A percentile compares a stretch with the other conserved stretches of the same genome.
Conservation (phyloP, 2,797 vertebrate genomes). For the Sarcoramphus papa region DNA sequence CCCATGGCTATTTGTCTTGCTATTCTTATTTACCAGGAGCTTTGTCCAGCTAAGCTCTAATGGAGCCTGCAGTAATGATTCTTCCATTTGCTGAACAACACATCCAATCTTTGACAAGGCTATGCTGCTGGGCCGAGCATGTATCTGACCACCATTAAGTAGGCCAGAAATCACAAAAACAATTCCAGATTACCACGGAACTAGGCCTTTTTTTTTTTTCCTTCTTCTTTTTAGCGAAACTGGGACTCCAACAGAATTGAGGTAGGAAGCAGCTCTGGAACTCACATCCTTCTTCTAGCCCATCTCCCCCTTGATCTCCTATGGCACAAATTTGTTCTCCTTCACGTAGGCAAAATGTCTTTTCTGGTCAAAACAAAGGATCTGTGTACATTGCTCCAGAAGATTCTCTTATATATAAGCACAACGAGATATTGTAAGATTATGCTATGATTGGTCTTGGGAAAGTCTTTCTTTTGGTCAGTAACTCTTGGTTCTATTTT, state of each 20-base stretch:
- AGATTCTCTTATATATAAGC: background rate
- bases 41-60: constrained; percentile 32
- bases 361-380: background rate
- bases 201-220: background rate
- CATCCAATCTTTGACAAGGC: background rate
- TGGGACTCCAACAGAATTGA: background rate
- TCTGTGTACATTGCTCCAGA: background rate
- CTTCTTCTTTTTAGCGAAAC: background rate
- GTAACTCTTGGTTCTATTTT: background rate
- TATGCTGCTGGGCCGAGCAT: background rate
- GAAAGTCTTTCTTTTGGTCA: background rate
- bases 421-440: background rate
- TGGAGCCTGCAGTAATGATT: background rate
- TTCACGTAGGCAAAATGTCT: background rate
- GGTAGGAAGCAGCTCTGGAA: background rate
- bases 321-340: background rate
- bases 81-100: constrained; percentile 17
- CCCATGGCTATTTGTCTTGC: background rate
- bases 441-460: background rate
- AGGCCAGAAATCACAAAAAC: background rate
- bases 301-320: background rate
- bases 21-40: constrained; percentile 23
- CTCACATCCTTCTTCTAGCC: background rate
- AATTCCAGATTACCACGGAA: background rate
- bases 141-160: background rate